A percentile compares a stretch with the other conserved stretches of the same genome.
Evolutionary conservation across 2,797 vertebrate species (phyloP).

Genomic region (Pampus argenteus): DNA sequence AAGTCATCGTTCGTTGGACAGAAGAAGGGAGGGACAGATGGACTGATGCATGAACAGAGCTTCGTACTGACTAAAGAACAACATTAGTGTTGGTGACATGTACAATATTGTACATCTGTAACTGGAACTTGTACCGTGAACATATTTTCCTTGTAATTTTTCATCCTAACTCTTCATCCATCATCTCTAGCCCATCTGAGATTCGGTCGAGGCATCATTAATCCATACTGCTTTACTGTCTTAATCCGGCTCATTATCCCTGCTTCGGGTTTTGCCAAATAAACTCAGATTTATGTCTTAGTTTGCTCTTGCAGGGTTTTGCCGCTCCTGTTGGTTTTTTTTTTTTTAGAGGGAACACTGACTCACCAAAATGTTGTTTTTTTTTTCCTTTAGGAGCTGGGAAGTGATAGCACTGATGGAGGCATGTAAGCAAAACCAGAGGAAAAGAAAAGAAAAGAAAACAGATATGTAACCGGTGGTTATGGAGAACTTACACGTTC

Average conservation of each 20-base stretch:
- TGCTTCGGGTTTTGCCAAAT: slow-evolving; percentile 49
- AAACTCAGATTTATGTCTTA: slow-evolving; percentile 57
- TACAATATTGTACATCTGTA: slow-evolving; percentile 13
- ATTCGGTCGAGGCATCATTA: slow-evolving; percentile 59
- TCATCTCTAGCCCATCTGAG: slow-evolving; percentile 39
- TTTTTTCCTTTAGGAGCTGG: slow-evolving; percentile 19
- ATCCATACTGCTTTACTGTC: slow-evolving; percentile 59
- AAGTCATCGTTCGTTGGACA: slow-evolving; percentile 31
- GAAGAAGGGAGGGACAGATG: slow-evolving; percentile 41
- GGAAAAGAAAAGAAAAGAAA: slow-evolving; percentile 31
- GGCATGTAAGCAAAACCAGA: slow-evolving; percentile 44
- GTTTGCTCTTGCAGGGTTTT: slow-evolving; percentile 36
- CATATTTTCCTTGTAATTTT: slow-evolving; percentile 39
- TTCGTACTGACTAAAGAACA: slow-evolving; percentile 39
- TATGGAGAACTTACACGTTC: slow-evolving; percentile 49
- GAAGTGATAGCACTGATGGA: slow-evolving; percentile 52
- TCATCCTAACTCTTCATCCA: slow-evolving; percentile 46
- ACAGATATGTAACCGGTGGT: slow-evolving; percentile 59
- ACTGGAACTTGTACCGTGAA: slow-evolving; percentile 16
- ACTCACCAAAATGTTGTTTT: slow-evolving; percentile 36
- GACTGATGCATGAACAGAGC: slow-evolving; percentile 43
- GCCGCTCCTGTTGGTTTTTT: slow-evolving; percentile 53
- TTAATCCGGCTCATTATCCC: slow-evolving; percentile 67
- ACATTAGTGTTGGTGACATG: slow-evolving; percentile 21
- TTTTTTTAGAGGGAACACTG: slow-evolving; percentile 66